Evolutionary conservation across 53 echinoderm and acorn worm species (phyloP), one percentile per base, ranked within the genome.

Genomic region (Astropecten irregularis): DNA sequence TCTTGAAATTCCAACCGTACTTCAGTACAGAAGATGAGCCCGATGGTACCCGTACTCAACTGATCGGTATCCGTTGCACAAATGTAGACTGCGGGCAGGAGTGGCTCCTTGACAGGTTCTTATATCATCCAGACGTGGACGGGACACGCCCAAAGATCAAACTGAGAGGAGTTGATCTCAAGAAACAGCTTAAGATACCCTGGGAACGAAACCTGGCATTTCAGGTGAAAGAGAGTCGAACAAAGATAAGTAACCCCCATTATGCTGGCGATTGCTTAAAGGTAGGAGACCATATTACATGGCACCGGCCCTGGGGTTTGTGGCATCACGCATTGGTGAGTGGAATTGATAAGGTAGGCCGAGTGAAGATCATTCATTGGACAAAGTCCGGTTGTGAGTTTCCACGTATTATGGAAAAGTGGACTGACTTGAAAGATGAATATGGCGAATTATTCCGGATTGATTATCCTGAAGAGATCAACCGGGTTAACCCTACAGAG

Each of bases 281-380:
- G 40, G 42, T 37, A 8, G 84, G 89, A 9, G 89, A 89, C 65
- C 89, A 89, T 71, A 58, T 89, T 20, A 38, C 85, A 15, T 89
- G 89, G 89, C 63, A 76, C 2, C 79, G 79, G 3, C 48, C 33
- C 7, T 49, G 36, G 9, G 50, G 47, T 20, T 29, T 67, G 18
- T 89, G 89, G 89, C 89, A 89, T 49, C 89, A 89, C 39, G 89
- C 89, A 44, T 81, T 89, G 16, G 85, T 89, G 28, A 56, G 55
- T 2, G 42, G 61, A 5, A 69, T 89, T 2, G 30, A 47, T 28
- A 40, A 53, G 29, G 20, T 14, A 18, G 71, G 50, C 2, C 8
- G 5, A 1, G 69, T 89, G 13, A 70, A 56, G 20, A 85, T 84
- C 20, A 58, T 84, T 14, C 65, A 84, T 11, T 84, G 84, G 84